A percentile compares a stretch with the other conserved stretches of the same genome.
phyloP scores from a whole-genome alignment of 53 echinoderm and acorn worm species.

The Antedon mediterranea region DNA sequence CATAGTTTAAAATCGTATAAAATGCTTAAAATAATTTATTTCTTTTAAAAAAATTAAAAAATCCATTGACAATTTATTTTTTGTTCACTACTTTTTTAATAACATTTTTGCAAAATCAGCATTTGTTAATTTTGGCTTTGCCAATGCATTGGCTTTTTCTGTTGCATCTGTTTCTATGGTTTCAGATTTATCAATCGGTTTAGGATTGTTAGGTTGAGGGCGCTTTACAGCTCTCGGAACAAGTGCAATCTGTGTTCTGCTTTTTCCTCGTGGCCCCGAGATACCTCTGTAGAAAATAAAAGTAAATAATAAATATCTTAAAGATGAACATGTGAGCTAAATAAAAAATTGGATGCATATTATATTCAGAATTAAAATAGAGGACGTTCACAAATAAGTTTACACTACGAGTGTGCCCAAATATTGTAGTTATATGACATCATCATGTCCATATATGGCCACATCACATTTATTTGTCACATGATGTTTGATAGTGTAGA shows the following conservation, averaged over 20 bases:
- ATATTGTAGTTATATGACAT: no score
- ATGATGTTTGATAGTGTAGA: no score
- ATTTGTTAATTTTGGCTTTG: constrained; percentile 34
- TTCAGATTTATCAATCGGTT: not conserved
- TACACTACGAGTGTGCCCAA: no score
- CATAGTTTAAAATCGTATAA: no score
- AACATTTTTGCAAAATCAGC: constrained; percentile 93
- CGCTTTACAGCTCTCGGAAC: constrained; percentile 68
- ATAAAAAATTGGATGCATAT: no score
- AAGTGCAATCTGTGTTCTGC: constrained; percentile 70
- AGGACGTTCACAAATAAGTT: no score
- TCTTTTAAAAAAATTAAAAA: no score
- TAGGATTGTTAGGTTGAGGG: not conserved
- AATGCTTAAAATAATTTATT: no score
- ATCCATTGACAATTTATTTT: not conserved
- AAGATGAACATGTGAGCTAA: no score
- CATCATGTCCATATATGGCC: no score
- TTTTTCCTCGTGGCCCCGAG: constrained; percentile 77
- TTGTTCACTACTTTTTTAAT: constrained; percentile 28
- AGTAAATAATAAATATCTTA: not conserved
- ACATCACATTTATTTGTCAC: no score
- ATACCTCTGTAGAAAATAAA: constrained; percentile 45
- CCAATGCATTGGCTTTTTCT: constrained; percentile 8
- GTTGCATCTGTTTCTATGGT: constrained; percentile 3
- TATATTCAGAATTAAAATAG: no score